Evolutionary conservation across 2,113 vertebrate species (phyloP), one percentile per base, ranked within the genome.

Genomic region (Edolisoma coerulescens): DNA sequence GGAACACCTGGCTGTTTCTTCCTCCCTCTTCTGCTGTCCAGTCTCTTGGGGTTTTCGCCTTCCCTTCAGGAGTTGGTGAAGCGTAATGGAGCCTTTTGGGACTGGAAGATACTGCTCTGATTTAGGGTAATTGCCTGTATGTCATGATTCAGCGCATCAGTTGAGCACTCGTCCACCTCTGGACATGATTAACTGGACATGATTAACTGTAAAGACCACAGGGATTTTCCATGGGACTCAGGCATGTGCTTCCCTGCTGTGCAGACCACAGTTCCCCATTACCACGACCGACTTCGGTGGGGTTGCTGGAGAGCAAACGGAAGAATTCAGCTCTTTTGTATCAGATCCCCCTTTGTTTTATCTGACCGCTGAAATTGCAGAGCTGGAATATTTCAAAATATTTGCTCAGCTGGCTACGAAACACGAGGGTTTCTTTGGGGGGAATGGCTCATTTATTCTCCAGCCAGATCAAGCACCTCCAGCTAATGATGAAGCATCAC

Each of bases 131-230:
- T 95, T 96, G 93, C 92, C 76, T 64, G 28, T 14, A 17, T 82
- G 92, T 84, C 90, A 90, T 96, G 93, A 96, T 92, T 96, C 95
- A 94, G 92, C 5, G 8, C 77, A 93, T 95, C 96, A 94, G 75
- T 13, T 74, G 90, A 95, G 87, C 41, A 5, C 74, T 94, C 4
- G 27, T 89, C 95, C 92, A 88, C 80, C 93, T 77, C 95, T 96
- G 93, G 95, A 95, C 69, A 18, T 87, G 96, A 95, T 97, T 96
- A 97, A 97, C 90, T 95, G 95, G 92, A 90, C 83, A 75, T 94
- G 88, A 96, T 96, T 96, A 95, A 96, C 96, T 75, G 47, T 94
- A 90, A 96, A 89, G 94, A 96, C 87, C 21, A 5, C 73, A 81
- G 92, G 88, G 95, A 93, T 94, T 90, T 96, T 96, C 92, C 64